These are phyloP conservation scores for Salmo trutta DNA, from an alignment of 2,797 vertebrate species.

Conservation along the genomic window DNA sequence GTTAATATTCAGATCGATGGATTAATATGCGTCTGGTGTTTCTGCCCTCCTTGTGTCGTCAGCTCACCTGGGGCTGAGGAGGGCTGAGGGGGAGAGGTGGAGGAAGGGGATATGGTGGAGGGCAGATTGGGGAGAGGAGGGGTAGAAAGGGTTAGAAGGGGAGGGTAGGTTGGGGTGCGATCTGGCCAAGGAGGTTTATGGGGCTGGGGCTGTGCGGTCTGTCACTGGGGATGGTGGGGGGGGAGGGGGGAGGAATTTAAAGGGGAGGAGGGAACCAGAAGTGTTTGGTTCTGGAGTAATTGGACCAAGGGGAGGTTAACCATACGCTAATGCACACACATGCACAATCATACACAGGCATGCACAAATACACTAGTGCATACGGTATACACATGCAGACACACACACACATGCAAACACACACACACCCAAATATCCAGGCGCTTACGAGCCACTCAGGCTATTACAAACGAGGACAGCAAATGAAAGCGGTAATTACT, in stretches of 20 bases:
- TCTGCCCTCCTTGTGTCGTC: slow-evolving; percentile 76
- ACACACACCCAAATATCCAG: slow-evolving; percentile 45
- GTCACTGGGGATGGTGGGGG: slow-evolving; percentile 67
- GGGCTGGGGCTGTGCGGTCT: slow-evolving; percentile 41
- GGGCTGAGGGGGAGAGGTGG: slow-evolving; percentile 50
- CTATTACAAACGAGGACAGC: slow-evolving; percentile 74
- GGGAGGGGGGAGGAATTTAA: slow-evolving; percentile 69
- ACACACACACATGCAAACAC: slow-evolving; percentile 4
- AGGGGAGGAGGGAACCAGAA: slow-evolving; percentile 54
- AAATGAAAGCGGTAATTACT: slow-evolving; percentile 84
- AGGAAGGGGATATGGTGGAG: not conserved
- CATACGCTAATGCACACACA: slow-evolving; percentile 33
- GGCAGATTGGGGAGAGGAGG: slow-evolving; percentile 29
- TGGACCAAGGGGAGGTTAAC: slow-evolving; percentile 77
- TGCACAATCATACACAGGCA: slow-evolving; percentile 28
- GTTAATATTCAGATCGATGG: slow-evolving; percentile 80
- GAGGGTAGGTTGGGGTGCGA: slow-evolving; percentile 44
- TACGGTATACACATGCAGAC: slow-evolving; percentile 34
- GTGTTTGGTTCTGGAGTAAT: slow-evolving; percentile 73
- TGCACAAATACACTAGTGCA: slow-evolving; percentile 1
- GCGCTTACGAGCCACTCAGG: slow-evolving; percentile 41
- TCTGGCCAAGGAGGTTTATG: slow-evolving; percentile 51
- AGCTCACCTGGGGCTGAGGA: slow-evolving; percentile 78
- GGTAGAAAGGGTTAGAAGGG: slow-evolving; percentile 46
- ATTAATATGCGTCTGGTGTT: slow-evolving; percentile 77